Evolutionary conservation across 2,113 vertebrate genomes (phyloP), one percentile per base, ranked within the genome.

Genomic region (Entelurus aequoreus): DNA sequence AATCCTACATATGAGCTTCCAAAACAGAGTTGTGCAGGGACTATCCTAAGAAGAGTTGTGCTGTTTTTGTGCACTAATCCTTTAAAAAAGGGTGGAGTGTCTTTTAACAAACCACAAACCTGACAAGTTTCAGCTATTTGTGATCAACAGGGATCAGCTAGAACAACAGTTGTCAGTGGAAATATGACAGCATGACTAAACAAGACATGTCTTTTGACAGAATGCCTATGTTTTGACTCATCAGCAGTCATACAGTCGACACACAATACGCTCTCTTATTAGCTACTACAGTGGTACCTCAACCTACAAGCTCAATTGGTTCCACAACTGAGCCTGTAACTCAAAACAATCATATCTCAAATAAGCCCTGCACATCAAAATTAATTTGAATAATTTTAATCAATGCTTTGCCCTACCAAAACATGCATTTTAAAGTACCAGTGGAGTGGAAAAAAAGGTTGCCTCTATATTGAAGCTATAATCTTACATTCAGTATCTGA

Each of bases 101-200:
- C 68, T 59, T 62, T 69, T 79, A 78, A 79, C 73, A 79, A 79
- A 75, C 71, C 62, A 51, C 62, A 74, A 60, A 66, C 58, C 60
- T 77, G 84, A 87, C 77, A 86, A 69, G 83, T 82, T 85, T 66
- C 68, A 82, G 67, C 65, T 78, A 64, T 79, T 79, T 69, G 53
- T 65, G 75, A 87, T 79, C 78, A 81, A 69, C 74, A 48, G 10
- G 84, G 84, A 84, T 90, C 86, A 86, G n/a, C 44, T 86, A 83
- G 84, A 85, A 84, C 74, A 90, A 89, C 90, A 89, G 54, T 65
- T 82, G 88, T 86, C 87, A 81, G 48, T 44, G 62, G 42, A 68
- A 83, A 80, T 77, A 83, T 84, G 81, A 55, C 13, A 54, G 73
- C 72, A 72, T 52, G 62, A 62, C 83, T 63, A 76, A 81, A 70